A percentile compares a stretch with the other conserved stretches of the same genome.
Evolutionary conservation across 1,140 invertebrate species (phyloP).

Genomic region (Belonocnema kinseyi): DNA sequence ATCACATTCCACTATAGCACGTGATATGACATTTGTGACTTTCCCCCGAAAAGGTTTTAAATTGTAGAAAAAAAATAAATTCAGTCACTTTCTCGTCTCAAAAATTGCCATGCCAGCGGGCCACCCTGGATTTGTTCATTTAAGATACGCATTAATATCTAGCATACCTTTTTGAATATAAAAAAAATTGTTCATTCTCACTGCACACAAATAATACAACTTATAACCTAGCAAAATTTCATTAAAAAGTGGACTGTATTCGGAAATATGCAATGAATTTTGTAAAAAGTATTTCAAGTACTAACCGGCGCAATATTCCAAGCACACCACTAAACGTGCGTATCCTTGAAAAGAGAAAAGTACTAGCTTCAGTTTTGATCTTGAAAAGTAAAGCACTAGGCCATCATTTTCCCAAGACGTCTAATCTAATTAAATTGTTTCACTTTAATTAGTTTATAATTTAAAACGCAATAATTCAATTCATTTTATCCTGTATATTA

Average conservation of each 20-base stretch:
- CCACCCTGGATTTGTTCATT: too few relatives aligned
- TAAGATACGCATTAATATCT: too few relatives aligned
- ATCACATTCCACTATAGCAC: too few relatives aligned
- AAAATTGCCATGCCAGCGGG: too few relatives aligned
- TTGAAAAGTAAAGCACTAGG: conserved; percentile 11
- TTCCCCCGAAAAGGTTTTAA: too few relatives aligned
- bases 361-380: conserved; percentile 40
- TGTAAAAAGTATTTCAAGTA: conserved; percentile 38
- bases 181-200: background rate
- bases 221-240: background rate
- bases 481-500: too few relatives aligned
- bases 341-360: conserved; percentile 57
- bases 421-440: background rate
- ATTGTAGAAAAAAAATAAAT: too few relatives aligned
- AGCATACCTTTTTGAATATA: too few relatives aligned
- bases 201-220: conserved; percentile 2
- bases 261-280: conserved; percentile 3
- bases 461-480: conserved; percentile 1
- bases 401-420: background rate
- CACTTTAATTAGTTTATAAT: background rate
- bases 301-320: conserved; percentile 60
- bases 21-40: too few relatives aligned
- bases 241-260: background rate
- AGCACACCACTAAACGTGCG: conserved; percentile 57
- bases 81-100: too few relatives aligned